phyloP scores from a whole-genome alignment of 35 echinoderm and acorn worm species.

The Stichopus chloronotus region DNA sequence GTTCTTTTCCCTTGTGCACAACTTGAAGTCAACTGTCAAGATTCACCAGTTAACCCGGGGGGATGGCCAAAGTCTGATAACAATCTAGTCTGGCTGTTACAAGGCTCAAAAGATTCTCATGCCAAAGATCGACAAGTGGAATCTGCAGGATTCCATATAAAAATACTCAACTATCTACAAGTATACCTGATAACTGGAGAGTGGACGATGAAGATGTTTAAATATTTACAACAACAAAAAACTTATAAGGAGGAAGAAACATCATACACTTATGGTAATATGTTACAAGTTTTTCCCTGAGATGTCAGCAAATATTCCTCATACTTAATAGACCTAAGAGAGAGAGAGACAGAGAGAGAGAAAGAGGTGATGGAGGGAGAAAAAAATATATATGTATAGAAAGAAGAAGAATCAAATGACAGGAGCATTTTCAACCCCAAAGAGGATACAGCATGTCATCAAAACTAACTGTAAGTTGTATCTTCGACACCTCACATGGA shows the following conservation, averaged over 20 bases:
- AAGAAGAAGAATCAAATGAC: neutral
- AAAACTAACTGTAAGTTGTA: too few species aligned
- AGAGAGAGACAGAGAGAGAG: too few species aligned
- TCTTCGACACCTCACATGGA: too few species aligned
- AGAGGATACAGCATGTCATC: too few species aligned
- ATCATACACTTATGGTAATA: conserved; percentile 54
- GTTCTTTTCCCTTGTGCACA: neutral
- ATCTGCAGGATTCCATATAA: neutral
- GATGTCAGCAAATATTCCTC: conserved; percentile 31
- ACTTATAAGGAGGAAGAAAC: conserved; percentile 46
- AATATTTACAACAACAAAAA: conserved; percentile 24
- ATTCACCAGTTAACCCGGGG: neutral
- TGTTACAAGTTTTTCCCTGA: conserved; percentile 44
- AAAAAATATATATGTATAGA: neutral
- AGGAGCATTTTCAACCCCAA: neutral
- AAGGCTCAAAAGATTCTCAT: too few species aligned
- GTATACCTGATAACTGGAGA: neutral
- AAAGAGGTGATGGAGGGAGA: neutral
- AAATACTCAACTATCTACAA: neutral
- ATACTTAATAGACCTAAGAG: neutral
- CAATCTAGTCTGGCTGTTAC: too few species aligned
- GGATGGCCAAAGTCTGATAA: too few species aligned
- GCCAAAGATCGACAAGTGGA: neutral
- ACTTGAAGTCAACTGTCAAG: neutral
- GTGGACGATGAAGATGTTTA: conserved; percentile 2